phyloP scores from a whole-genome alignment of 2,888 invertebrate species.

The Tetranychus piercei region DNA sequence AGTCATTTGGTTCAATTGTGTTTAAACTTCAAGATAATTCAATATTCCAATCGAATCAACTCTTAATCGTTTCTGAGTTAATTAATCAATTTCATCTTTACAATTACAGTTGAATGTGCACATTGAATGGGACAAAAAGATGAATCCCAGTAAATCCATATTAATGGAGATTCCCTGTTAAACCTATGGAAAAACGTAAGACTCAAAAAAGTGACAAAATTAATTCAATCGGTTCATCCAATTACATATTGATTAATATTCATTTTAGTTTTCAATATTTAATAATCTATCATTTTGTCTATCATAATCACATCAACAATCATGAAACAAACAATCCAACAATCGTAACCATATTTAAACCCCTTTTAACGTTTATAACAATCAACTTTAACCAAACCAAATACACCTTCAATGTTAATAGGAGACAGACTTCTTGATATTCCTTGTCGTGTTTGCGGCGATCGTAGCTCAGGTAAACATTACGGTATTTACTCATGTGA shows the following conservation, averaged over 20 bases:
- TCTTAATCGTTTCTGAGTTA: not conserved
- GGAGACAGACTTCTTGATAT: slow-evolving; percentile 94
- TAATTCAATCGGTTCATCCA: not conserved
- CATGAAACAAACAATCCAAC: no score
- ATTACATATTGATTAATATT: not conserved
- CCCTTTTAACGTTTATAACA: not conserved
- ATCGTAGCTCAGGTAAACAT: slow-evolving; percentile 95
- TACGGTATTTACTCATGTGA: slow-evolving; percentile 99
- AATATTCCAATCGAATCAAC: not conserved
- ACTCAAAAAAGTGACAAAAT: not conserved
- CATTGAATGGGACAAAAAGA: not conserved
- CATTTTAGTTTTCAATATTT: not conserved
- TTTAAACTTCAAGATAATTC: not conserved
- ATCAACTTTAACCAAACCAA: slow-evolving; percentile 7
- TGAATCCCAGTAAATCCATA: not conserved
- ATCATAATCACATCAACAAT: no score
- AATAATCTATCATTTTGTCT: not conserved
- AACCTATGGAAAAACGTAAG: slow-evolving; percentile 1
- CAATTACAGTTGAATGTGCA: not conserved
- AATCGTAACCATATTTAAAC: no score
- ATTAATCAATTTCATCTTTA: not conserved
- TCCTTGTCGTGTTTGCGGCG: slow-evolving; percentile 95
- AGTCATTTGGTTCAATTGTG: no score
- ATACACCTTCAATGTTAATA: slow-evolving; percentile 32
- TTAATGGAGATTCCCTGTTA: not conserved